phyloP scores from a whole-genome alignment of 2,888 invertebrate species.

The Aproaerema taeniolella region DNA sequence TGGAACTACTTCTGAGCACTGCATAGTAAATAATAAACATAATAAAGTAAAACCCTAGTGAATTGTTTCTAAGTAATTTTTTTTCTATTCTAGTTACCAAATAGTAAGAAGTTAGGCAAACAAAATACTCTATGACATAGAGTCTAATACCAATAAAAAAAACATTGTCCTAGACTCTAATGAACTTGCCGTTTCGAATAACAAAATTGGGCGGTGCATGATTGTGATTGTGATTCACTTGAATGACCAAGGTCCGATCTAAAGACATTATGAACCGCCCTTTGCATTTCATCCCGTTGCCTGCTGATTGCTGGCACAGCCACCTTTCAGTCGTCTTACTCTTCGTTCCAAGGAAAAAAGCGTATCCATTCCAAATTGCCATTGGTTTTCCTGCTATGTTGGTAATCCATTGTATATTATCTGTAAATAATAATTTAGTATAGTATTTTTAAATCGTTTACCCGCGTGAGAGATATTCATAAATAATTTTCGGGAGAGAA shows the following conservation, averaged over 20 bases:
- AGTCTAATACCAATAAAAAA: background rate
- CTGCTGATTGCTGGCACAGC: constrained; percentile 21
- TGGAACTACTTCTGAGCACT: too few species aligned
- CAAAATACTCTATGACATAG: background rate
- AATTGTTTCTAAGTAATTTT: too few species aligned
- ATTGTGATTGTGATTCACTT: constrained; percentile 16
- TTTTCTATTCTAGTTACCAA: too few species aligned
- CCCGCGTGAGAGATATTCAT: too few species aligned
- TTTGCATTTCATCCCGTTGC: background rate
- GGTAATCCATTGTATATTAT: constrained; percentile 21
- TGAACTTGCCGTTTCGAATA: background rate
- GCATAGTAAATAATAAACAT: too few species aligned
- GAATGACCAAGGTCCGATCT: background rate
- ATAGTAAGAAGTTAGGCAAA: too few species aligned
- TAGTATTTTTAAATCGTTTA: too few species aligned
- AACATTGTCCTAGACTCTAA: background rate
- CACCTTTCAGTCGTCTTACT: constrained; percentile 15
- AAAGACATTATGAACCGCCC: background rate
- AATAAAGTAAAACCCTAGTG: too few species aligned
- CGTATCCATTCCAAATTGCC: constrained; percentile 22
- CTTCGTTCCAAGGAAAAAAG: constrained; percentile 20
- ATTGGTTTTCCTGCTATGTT: constrained; percentile 23
- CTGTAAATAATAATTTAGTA: too few species aligned
- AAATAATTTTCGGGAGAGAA: too few species aligned
- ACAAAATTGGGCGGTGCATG: constrained; percentile 19